These are phyloP conservation scores for Origma solitaria DNA, from an alignment of 2,113 vertebrate genomes.

Conservation along the genomic window DNA sequence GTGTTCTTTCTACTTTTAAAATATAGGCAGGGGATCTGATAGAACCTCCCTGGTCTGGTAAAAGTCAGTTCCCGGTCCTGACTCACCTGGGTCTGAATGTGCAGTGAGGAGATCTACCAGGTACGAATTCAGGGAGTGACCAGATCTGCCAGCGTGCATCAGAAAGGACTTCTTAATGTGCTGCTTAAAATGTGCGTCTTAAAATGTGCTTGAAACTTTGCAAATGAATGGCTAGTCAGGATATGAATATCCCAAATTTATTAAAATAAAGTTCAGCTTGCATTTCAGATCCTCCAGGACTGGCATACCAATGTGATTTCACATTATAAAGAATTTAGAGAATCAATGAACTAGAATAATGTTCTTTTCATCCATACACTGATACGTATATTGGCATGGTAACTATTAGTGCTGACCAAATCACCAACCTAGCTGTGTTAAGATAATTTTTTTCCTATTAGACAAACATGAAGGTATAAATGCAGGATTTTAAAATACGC, in stretches of 20 bases:
- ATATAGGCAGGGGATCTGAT: neutral
- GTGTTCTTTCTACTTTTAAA: neutral
- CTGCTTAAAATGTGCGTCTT: neutral
- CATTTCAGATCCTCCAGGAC: slow-evolving; percentile 22
- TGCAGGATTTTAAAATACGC: neutral
- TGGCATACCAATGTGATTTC: neutral
- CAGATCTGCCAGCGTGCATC: neutral
- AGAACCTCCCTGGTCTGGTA: neutral
- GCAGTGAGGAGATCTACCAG: neutral
- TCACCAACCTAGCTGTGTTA: neutral
- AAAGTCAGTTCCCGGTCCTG: neutral
- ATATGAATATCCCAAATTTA: slow-evolving; percentile 5
- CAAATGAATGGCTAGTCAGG: slow-evolving; percentile 4
- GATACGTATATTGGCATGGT: slow-evolving; percentile 26
- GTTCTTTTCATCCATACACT: neutral
- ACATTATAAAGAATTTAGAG: slow-evolving; percentile 55
- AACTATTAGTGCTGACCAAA: slow-evolving; percentile 23
- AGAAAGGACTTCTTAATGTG: neutral
- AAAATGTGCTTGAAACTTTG: neutral
- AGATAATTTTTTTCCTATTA: neutral
- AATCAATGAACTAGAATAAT: slow-evolving; percentile 12
- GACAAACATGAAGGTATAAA: neutral
- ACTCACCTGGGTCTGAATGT: neutral
- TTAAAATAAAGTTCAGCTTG: slow-evolving; percentile 57
- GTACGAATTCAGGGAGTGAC: neutral